Conservation (phyloP, 2,797 vertebrate genomes). For the Schizopygopsis malacanthus region DNA sequence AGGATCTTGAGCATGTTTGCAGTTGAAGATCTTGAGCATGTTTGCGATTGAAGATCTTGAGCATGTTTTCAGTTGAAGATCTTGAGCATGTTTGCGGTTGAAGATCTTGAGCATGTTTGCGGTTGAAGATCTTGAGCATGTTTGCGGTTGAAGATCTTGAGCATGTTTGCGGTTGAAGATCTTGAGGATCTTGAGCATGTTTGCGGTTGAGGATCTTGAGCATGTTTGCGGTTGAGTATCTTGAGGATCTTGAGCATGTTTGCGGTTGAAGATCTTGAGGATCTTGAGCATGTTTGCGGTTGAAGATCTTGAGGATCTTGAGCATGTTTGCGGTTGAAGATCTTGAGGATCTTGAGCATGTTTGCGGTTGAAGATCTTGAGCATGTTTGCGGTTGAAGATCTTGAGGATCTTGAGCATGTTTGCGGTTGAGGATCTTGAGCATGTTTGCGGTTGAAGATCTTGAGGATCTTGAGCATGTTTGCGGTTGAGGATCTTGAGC, state of each 20-base stretch:
- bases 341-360: too few species aligned
- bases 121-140: too few species aligned
- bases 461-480: background rate
- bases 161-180: too few species aligned
- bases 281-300: background rate
- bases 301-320: too few species aligned
- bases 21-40: too few species aligned
- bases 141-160: background rate
- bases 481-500: background rate
- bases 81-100: background rate
- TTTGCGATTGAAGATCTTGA: too few species aligned
- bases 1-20: background rate
- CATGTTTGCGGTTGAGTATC: too few species aligned
- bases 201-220: background rate
- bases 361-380: background rate
- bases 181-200: background rate
- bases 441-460: background rate
- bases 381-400: too few species aligned
- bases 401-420: background rate
- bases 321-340: too few species aligned
- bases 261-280: too few species aligned
- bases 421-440: background rate
- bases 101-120: background rate
- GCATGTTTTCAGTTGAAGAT: too few species aligned
- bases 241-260: too few species aligned